phyloP scores from a whole-genome alignment of 37 sponge, comb jelly and placozoan species.

The Eunapius fragilis region DNA sequence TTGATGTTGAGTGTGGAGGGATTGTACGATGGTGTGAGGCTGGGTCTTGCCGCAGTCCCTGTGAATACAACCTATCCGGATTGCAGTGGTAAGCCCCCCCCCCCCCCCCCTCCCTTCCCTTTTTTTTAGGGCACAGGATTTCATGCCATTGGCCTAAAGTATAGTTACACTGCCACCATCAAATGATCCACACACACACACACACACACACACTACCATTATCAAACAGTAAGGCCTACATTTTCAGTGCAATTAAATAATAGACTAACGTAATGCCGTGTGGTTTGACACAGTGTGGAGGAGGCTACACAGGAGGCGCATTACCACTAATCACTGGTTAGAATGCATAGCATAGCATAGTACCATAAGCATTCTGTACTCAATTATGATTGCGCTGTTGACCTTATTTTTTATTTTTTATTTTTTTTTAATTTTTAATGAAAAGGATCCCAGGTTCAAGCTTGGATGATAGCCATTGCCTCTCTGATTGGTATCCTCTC shows the following conservation, averaged over 20 bases:
- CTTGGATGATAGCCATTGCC: background rate
- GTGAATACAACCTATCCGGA: background rate
- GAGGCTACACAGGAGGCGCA: background rate
- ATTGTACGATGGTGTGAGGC: background rate
- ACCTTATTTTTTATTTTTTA: background rate
- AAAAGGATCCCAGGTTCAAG: background rate
- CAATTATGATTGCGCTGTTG: background rate
- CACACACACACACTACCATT: no score
- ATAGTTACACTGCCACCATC: no score
- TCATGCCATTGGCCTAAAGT: no score
- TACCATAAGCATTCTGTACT: background rate
- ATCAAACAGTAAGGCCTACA: no score
- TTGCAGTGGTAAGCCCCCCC: background rate
- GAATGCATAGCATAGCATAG: background rate
- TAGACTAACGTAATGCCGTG: background rate
- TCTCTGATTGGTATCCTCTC: background rate
- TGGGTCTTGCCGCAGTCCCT: background rate
- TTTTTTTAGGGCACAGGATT: no score
- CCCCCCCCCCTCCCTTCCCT: no score
- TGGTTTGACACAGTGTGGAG: background rate
- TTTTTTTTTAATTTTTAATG: background rate
- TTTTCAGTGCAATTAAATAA: background rate
- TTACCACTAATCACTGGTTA: background rate
- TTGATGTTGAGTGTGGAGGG: background rate
- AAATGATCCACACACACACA: no score